Percentiles rank a stretch among this genome's conserved stretches.
phyloP scores from a whole-genome alignment of 2,113 vertebrate species.

The Bufo bufo region DNA sequence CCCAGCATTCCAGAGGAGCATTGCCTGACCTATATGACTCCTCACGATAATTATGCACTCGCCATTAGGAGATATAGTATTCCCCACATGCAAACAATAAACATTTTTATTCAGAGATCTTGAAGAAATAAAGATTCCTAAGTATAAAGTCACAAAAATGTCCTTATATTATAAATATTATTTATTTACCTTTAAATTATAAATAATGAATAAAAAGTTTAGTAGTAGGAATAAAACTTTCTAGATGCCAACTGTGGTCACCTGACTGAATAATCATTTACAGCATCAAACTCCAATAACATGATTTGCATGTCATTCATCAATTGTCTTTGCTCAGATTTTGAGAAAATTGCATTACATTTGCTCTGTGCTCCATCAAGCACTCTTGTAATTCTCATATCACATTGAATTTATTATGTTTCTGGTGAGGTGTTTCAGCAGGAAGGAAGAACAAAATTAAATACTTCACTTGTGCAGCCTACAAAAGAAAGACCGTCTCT shows the following conservation, averaged over 20 bases:
- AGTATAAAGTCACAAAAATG: no score
- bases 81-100: no score
- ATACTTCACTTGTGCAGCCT: slow-evolving; percentile 8
- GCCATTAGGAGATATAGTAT: no score
- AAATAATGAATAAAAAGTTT: neutral
- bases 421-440: slow-evolving; percentile 45
- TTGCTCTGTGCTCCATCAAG: slow-evolving; percentile 42
- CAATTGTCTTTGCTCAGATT: slow-evolving; percentile 42
- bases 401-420: slow-evolving; percentile 44
- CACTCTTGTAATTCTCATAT: slow-evolving; percentile 49
- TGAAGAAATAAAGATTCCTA: no score
- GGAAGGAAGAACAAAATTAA: slow-evolving; percentile 38
- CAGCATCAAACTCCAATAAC: slow-evolving; percentile 27
- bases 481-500: neutral
- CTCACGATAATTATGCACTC: no score
- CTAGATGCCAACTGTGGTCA: slow-evolving; percentile 28
- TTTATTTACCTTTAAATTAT: no score
- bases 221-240: slow-evolving; percentile 57
- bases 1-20: no score
- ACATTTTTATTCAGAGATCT: no score
- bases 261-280: slow-evolving; percentile 47
- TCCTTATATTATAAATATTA: no score
- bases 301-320: slow-evolving; percentile 30
- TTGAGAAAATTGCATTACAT: slow-evolving; percentile 48
- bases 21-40: no score